phyloP scores from a whole-genome alignment of 2,797 vertebrate species.

The Mormyrops attenuatus region DNA sequence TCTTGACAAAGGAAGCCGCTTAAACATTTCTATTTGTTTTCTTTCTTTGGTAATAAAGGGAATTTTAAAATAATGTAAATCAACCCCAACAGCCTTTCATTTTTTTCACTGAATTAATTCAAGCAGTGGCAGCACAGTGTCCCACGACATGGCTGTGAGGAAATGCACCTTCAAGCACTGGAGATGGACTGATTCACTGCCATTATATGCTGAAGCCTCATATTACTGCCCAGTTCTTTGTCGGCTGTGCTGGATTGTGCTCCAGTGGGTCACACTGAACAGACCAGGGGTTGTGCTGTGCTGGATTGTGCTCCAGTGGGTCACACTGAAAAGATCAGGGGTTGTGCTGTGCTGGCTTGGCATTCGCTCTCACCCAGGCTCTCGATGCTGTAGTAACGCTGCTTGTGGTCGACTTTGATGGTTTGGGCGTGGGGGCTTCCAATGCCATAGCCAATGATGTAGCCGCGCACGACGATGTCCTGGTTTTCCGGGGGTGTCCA shows the following conservation, averaged over 20 bases:
- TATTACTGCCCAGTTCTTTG: not conserved
- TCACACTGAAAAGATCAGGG: no score
- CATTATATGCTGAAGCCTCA: not conserved
- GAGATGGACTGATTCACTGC: not conserved
- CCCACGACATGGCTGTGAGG: not conserved
- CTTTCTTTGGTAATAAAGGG: conserved; percentile 43
- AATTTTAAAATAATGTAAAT: conserved; percentile 48
- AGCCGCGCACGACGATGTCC: conserved; percentile 94
- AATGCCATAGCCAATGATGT: conserved; percentile 87
- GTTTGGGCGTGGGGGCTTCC: conserved; percentile 94
- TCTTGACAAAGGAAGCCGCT: conserved; percentile 46
- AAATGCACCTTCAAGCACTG: not conserved
- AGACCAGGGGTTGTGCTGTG: not conserved
- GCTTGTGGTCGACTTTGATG: conserved; percentile 95
- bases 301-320: not conserved
- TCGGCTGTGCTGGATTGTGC: not conserved
- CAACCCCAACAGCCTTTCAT: conserved; percentile 25
- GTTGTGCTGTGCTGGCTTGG: not conserved
- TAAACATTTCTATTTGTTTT: conserved; percentile 46
- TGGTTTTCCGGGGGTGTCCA: conserved; percentile 98
- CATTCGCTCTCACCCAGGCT: conserved; percentile 71
- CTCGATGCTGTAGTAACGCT: conserved; percentile 96
- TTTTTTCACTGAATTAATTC: conserved; percentile 36
- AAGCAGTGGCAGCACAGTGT: not conserved
- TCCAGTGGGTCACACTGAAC: not conserved